phyloP scores from a whole-genome alignment of 1,140 invertebrate species.

The Drosophila orena region DNA sequence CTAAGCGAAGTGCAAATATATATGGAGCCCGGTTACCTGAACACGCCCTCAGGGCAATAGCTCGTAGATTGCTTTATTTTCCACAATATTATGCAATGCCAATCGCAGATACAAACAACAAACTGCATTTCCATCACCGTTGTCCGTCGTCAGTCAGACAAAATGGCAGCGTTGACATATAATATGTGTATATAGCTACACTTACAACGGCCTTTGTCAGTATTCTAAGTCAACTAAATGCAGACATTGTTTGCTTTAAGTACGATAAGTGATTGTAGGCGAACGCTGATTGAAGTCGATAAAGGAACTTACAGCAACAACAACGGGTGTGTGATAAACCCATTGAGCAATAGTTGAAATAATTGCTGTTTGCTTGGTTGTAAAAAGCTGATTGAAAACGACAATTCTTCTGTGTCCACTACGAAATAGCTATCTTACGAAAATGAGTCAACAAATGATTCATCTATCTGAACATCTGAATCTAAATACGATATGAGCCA shows the following conservation, averaged over 20 bases:
- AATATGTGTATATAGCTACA: slow-evolving; percentile 10
- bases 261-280: slow-evolving; percentile 20
- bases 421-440: not conserved
- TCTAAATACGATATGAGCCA: too few relatives aligned
- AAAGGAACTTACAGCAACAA: not conserved
- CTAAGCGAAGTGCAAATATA: slow-evolving; percentile 70
- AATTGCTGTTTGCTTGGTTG: not conserved
- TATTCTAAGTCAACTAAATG: slow-evolving; percentile 25
- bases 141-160: slow-evolving; percentile 38
- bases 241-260: slow-evolving; percentile 12
- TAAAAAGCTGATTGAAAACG: slow-evolving; percentile 5
- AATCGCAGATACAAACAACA: slow-evolving; percentile 49
- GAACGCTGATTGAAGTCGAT: slow-evolving; percentile 22
- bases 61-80: slow-evolving; percentile 11
- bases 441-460: not conserved
- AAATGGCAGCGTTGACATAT: slow-evolving; percentile 33
- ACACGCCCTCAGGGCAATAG: slow-evolving; percentile 2
- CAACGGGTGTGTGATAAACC: slow-evolving; percentile 1
- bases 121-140: slow-evolving; percentile 47
- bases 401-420: not conserved
- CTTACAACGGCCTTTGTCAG: slow-evolving; percentile 11
- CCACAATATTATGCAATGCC: slow-evolving; percentile 68
- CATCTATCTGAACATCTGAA: too few relatives aligned
- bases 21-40: slow-evolving; percentile 4
- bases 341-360: not conserved